Percentiles rank a stretch among this genome's conserved stretches.
Evolutionary conservation across 2,797 vertebrate species (phyloP).

Genomic region (Triplophysa yarkandensis): DNA sequence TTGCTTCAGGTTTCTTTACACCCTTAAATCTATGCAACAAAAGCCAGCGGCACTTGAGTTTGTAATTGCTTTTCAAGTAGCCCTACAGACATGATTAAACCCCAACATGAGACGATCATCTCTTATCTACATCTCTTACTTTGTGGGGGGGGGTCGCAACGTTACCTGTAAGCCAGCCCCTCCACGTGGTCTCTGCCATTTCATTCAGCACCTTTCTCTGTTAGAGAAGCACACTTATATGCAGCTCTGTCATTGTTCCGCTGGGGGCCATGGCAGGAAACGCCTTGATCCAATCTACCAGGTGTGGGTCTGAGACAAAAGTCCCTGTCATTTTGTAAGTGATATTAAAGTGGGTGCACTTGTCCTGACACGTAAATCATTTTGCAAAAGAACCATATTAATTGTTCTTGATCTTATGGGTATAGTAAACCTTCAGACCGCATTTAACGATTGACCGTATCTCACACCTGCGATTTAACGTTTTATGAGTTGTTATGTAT

Average conservation of each 20-base stretch:
- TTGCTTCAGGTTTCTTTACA: not conserved
- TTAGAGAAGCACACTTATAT: not conserved
- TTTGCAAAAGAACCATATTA: constrained; percentile 9
- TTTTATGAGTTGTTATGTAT: not conserved
- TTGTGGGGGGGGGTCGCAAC: not conserved
- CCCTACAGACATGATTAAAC: not conserved
- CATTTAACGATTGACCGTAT: not conserved
- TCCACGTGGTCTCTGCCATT: constrained; percentile 7
- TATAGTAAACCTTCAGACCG: not conserved
- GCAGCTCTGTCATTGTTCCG: not conserved
- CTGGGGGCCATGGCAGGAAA: constrained; percentile 7
- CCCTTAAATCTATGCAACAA: not conserved
- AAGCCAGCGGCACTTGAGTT: not conserved
- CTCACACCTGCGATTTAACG: not conserved
- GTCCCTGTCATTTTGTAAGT: constrained; percentile 18
- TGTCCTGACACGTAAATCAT: constrained; percentile 14
- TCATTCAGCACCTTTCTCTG: not conserved
- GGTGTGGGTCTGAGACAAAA: constrained; percentile 19
- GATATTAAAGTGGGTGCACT: not conserved
- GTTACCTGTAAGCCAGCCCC: constrained; percentile 18
- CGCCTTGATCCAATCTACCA: constrained; percentile 27
- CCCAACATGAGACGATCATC: not conserved
- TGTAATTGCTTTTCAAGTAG: not conserved
- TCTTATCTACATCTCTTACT: constrained; percentile 8
- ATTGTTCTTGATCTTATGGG: constrained; percentile 8